Conservation (phyloP, 2,797 vertebrate genomes). For the Ibycter americanus region DNA sequence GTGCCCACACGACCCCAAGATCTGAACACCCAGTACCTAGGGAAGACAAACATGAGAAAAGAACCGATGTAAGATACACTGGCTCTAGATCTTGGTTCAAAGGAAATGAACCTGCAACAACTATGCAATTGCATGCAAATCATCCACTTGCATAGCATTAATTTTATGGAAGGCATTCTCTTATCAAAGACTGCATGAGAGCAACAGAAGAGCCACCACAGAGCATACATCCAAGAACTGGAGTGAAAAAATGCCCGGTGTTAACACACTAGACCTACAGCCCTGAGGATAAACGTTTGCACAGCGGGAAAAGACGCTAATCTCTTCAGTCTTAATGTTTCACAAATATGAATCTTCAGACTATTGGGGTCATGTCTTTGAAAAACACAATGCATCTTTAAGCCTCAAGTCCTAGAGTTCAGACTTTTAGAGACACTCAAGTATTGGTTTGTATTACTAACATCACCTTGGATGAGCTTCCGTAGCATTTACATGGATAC, state of each 20-base stretch:
- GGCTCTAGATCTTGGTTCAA: not conserved
- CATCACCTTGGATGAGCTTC: not conserved
- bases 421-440: not conserved
- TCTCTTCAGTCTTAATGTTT: not conserved
- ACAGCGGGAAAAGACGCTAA: not conserved
- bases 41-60: not conserved
- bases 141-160: not conserved
- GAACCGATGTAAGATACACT: not conserved
- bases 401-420: not conserved
- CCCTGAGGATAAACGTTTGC: not conserved
- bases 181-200: not conserved
- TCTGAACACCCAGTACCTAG: conserved; percentile 97
- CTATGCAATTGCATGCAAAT: fast-evolving
- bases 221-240: not conserved
- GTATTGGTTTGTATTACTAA: not conserved
- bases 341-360: not conserved
- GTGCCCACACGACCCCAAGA: conserved; percentile 98
- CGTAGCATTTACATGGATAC: not conserved
- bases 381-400: not conserved
- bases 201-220: not conserved
- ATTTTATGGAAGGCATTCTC: not conserved
- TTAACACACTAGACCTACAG: not conserved
- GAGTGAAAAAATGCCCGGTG: not conserved
- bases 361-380: not conserved
- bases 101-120: not conserved